A percentile compares a stretch with the other conserved stretches of the same genome.
Evolutionary conservation across 2,113 vertebrate genomes (phyloP).

Genomic region (Vanacampus margaritifer): DNA sequence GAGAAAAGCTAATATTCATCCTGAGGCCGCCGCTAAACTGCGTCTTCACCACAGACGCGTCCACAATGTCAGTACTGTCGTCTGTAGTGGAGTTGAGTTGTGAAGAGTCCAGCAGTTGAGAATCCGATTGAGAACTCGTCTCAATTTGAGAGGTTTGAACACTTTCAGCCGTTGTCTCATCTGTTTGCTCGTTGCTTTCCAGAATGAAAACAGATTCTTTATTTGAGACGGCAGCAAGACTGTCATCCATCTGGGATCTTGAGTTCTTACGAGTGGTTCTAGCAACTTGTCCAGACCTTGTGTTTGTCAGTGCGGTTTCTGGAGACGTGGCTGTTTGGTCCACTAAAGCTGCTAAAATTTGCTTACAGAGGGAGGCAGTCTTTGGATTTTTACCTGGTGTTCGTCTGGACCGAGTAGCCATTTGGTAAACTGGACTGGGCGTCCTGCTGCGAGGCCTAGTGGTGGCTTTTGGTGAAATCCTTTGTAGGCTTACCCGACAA

Average conservation of each 20-base stretch:
- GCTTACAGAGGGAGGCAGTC: neutral
- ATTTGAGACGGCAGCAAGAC: neutral
- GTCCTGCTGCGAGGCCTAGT: constrained; percentile 29
- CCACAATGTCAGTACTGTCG: constrained; percentile 52
- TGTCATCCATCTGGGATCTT: constrained; percentile 25
- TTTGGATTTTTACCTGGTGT: constrained; percentile 46
- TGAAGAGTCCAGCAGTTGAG: constrained; percentile 49
- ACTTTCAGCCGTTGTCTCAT: constrained; percentile 7
- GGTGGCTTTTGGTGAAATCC: constrained; percentile 16
- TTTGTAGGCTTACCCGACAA: constrained; percentile 19
- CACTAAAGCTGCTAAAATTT: neutral
- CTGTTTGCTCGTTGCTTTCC: neutral
- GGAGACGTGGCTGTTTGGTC: constrained; percentile 18
- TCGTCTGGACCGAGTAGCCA: constrained; percentile 53
- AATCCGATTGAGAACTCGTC: constrained; percentile 42
- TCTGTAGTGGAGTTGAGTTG: constrained; percentile 47
- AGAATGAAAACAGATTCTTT: neutral
- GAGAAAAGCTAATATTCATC: constrained; percentile 50
- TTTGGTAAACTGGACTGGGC: constrained; percentile 37
- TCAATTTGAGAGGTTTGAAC: constrained; percentile 27
- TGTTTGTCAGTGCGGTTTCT: constrained; percentile 1
- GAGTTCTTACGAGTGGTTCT: constrained; percentile 6
- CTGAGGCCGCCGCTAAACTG: constrained; percentile 42
- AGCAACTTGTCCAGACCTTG: neutral
- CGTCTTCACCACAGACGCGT: constrained; percentile 33